Evolutionary conservation across 2,888 invertebrate species (phyloP).

Genomic region (Trachelus troglodyta): DNA sequence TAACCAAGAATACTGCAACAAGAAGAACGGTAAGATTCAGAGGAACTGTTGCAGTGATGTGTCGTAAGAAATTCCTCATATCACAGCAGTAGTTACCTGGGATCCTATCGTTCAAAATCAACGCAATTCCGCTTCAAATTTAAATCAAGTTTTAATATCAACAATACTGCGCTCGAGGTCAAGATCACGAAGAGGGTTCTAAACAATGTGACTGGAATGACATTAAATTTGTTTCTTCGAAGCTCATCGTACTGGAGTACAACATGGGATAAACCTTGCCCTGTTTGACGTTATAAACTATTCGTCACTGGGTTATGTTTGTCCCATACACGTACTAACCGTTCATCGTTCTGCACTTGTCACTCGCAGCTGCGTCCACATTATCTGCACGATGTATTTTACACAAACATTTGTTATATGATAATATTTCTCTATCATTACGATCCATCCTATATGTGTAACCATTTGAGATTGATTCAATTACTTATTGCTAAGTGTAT

Average conservation of each 20-base stretch:
- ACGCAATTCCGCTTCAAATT: conserved; percentile 8
- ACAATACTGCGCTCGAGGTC: background rate
- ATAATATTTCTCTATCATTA: too few relatives aligned
- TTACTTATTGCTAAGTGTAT: background rate
- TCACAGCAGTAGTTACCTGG: conserved; percentile 66
- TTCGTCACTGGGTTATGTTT: conserved; percentile 63
- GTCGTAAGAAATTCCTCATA: conserved; percentile 51
- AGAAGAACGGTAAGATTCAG: conserved; percentile 48
- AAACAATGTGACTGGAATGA: background rate
- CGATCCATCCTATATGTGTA: too few relatives aligned
- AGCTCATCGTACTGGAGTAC: conserved; percentile 33
- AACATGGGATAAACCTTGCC: conserved; percentile 53
- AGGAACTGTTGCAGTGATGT: conserved; percentile 64
- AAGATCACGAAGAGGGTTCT: background rate
- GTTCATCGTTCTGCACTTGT: conserved; percentile 6
- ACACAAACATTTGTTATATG: too few relatives aligned
- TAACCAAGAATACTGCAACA: background rate
- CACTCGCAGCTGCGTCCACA: conserved; percentile 5
- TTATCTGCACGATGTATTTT: background rate
- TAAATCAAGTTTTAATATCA: background rate
- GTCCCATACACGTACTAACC: conserved; percentile 36
- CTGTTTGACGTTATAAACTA: conserved; percentile 43
- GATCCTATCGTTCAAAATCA: conserved; percentile 40
- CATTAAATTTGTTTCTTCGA: background rate
- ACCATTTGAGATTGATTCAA: too few relatives aligned